phyloP scores from a whole-genome alignment of 1,140 invertebrate genomes.

The Achatina immaculata region DNA sequence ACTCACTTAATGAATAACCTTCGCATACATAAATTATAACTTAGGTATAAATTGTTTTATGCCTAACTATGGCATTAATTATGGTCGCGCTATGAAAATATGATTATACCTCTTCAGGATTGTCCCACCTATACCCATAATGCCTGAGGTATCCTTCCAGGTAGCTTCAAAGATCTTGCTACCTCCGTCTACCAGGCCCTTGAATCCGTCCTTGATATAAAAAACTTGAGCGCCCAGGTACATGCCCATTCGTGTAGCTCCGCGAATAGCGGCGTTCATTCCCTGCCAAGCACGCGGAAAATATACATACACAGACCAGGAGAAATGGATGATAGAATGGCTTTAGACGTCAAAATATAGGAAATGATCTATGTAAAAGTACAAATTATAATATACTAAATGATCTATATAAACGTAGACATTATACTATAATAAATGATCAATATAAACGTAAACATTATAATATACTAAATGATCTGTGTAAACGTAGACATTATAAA shows the following conservation, averaged over 20 bases:
- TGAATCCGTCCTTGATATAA: constrained; percentile 35
- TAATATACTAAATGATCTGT: not conserved
- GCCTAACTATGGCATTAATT: too few species aligned
- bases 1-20: too few species aligned
- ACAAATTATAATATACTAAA: not conserved
- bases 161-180: constrained; percentile 18
- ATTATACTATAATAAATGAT: not conserved
- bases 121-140: constrained; percentile 12
- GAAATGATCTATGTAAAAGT: not conserved
- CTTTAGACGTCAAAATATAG: not conserved
- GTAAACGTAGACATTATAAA: too few species aligned
- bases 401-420: not conserved
- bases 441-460: not conserved
- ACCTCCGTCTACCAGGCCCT: constrained; percentile 22
- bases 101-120: constrained; percentile 18
- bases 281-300: constrained; percentile 5
- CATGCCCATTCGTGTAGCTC: not conserved
- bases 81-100: not conserved
- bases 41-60: too few species aligned
- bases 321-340: not conserved
- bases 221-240: constrained; percentile 12
- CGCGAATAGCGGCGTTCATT: constrained; percentile 33
- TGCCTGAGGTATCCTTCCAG: not conserved
- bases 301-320: not conserved
- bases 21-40: too few species aligned